Evolutionary conservation across 2,888 invertebrate species (phyloP).

Genomic region (Zonitis immaculata): DNA sequence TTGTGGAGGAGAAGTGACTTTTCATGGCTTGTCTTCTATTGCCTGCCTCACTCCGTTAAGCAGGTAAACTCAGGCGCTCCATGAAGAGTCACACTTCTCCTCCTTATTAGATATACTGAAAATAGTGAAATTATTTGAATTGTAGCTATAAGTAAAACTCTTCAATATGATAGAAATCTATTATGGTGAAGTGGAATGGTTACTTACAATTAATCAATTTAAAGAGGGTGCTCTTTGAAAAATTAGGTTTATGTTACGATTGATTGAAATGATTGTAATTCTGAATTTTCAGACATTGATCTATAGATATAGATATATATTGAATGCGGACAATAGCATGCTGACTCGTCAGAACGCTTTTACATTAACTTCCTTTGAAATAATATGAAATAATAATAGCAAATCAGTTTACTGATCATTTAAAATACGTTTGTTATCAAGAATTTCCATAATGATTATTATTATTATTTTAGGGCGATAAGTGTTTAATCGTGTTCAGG

Average conservation of each 20-base stretch:
- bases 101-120: no score
- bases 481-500: not conserved
- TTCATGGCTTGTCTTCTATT: no score
- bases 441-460: no score
- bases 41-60: no score
- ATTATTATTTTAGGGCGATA: not conserved
- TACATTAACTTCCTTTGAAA: no score
- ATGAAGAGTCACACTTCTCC: no score
- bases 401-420: no score
- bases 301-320: not conserved
- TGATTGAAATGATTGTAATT: not conserved
- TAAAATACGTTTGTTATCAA: no score
- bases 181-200: not conserved
- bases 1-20: no score
- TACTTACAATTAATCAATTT: not conserved
- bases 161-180: not conserved
- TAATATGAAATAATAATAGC: no score
- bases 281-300: not conserved
- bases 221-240: not conserved
- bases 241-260: not conserved
- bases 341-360: not conserved
- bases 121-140: not conserved
- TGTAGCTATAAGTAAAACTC: no score
- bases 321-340: not conserved
- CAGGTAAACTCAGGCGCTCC: no score